Percentiles rank a stretch among this genome's conserved stretches.
phyloP scores from a whole-genome alignment of 37 sponge, comb jelly and placozoan genomes.

The Petrosia ficiformis region DNA sequence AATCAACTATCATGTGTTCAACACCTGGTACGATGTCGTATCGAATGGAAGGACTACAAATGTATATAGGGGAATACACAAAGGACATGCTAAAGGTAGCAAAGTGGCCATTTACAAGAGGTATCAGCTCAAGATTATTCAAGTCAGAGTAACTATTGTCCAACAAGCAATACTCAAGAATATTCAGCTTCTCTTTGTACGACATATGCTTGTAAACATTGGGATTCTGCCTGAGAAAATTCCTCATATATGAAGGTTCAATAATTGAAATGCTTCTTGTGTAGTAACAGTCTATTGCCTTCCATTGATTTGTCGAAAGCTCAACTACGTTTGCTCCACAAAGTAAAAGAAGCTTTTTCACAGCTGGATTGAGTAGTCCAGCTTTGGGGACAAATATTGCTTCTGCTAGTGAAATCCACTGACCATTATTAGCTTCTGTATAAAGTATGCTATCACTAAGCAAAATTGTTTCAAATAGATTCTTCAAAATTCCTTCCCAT shows the following conservation, averaged over 20 bases:
- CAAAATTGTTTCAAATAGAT: conserved; percentile 5
- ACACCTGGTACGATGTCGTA: conserved; percentile 15
- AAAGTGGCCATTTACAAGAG: conserved; percentile 42
- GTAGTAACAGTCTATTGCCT: not conserved
- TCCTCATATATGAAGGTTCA: conserved; percentile 12
- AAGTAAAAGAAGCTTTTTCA: not conserved
- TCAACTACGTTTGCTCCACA: conserved; percentile 39
- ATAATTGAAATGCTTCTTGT: not conserved
- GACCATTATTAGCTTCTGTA: not conserved
- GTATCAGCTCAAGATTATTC: conserved; percentile 26
- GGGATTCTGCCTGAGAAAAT: not conserved
- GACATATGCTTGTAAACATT: conserved; percentile 10
- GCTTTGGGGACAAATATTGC: conserved; percentile 11
- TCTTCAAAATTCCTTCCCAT: conserved; percentile 19
- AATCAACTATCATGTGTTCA: conserved; percentile 6
- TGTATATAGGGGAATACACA: too few relatives aligned
- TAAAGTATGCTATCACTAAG: too few relatives aligned
- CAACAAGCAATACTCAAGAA: conserved; percentile 50
- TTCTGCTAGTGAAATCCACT: conserved; percentile 8
- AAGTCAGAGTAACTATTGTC: conserved; percentile 31
- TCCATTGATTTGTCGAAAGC: conserved; percentile 1
- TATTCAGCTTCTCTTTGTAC: conserved; percentile 11
- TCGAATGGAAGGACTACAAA: conserved; percentile 20
- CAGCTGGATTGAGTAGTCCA: not conserved
- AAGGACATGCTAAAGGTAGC: not conserved